Conservation (phyloP, 2,888 invertebrate genomes). For the Margaritifera margaritifera region DNA sequence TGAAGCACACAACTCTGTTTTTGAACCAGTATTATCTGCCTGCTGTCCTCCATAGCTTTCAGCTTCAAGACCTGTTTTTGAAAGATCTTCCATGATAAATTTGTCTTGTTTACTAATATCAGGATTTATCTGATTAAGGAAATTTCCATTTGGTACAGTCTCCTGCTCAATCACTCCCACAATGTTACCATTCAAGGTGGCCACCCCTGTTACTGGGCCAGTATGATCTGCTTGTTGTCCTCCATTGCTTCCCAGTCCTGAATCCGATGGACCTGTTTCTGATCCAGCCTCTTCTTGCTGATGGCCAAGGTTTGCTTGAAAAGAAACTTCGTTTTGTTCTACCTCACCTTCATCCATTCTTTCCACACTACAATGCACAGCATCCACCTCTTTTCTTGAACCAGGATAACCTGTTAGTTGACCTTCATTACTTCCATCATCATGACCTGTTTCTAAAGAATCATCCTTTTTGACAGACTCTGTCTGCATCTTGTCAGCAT, state of each 20-base stretch:
- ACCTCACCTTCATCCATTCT: not conserved
- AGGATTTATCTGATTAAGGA: not conserved
- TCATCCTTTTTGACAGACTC: not conserved
- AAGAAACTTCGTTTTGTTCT: not conserved
- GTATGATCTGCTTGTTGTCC: not conserved
- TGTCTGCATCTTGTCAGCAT: not conserved
- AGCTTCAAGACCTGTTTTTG: not conserved
- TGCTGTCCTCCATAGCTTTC: too few species aligned
- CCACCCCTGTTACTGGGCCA: too few species aligned
- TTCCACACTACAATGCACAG: constrained; percentile 1
- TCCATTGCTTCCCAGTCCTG: not conserved
- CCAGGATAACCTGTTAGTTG: too few species aligned
- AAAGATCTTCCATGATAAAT: not conserved
- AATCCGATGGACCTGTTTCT: not conserved
- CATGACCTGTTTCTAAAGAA: not conserved
- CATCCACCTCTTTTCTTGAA: not conserved
- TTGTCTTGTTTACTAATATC: not conserved
- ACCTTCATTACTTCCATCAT: not conserved
- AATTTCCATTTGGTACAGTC: not conserved
- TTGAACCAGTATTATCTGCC: too few species aligned
- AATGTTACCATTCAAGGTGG: too few species aligned
- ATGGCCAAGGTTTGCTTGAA: not conserved
- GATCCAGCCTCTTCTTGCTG: not conserved
- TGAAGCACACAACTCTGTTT: too few species aligned
- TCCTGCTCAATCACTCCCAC: not conserved